Evolutionary conservation across 2,888 invertebrate genomes (phyloP).

Genomic region (Lampropteryx suffumata): DNA sequence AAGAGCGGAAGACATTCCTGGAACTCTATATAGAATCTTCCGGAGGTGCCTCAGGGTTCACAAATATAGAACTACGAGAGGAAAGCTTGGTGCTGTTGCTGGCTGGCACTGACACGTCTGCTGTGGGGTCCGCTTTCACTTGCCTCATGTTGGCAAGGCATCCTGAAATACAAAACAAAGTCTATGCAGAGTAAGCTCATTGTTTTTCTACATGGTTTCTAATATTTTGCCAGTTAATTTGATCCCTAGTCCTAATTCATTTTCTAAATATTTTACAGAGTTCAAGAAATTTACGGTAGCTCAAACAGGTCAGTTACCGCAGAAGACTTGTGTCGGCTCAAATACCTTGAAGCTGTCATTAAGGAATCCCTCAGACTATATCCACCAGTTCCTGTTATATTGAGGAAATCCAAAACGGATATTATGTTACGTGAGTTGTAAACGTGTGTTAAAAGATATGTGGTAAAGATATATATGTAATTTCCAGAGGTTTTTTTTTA

Average conservation of each 20-base stretch:
- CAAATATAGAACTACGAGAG: slow-evolving; percentile 48
- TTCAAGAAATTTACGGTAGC: slow-evolving; percentile 40
- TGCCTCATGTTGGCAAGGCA: slow-evolving; percentile 46
- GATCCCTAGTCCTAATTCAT: not conserved
- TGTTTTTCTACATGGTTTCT: too few species aligned
- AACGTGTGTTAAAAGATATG: too few species aligned
- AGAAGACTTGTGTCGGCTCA: slow-evolving; percentile 35
- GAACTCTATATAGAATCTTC: slow-evolving; percentile 48
- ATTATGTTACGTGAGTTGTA: slow-evolving; percentile 37
- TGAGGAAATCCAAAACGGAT: slow-evolving; percentile 36
- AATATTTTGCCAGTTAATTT: not conserved
- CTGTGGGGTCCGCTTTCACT: slow-evolving; percentile 46
- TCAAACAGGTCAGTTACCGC: slow-evolving; percentile 29
- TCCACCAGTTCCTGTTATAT: slow-evolving; percentile 42
- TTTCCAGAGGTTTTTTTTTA: too few species aligned
- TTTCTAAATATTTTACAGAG: slow-evolving; percentile 28
- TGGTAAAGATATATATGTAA: too few species aligned
- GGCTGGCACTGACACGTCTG: slow-evolving; percentile 59
- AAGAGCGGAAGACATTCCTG: slow-evolving; percentile 40
- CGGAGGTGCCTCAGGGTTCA: slow-evolving; percentile 36
- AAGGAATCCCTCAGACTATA: slow-evolving; percentile 44
- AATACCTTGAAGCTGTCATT: slow-evolving; percentile 42
- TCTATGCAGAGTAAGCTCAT: slow-evolving; percentile 49
- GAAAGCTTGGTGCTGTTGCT: slow-evolving; percentile 49
- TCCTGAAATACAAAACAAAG: slow-evolving; percentile 48